phyloP scores from a whole-genome alignment of 2,888 invertebrate species.

The Matsumyia berberina region DNA sequence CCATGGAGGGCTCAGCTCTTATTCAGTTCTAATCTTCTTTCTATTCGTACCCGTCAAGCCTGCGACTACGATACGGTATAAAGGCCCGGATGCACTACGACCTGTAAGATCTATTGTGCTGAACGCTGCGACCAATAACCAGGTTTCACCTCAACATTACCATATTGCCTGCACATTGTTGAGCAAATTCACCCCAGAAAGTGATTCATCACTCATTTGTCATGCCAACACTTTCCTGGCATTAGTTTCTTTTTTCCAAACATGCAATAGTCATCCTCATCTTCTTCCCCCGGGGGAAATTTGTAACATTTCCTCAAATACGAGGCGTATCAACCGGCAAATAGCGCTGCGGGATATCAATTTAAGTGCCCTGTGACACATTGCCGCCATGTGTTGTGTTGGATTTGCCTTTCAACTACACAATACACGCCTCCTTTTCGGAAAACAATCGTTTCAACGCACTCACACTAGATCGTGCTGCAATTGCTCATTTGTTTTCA shows the following conservation, averaged over 20 bases:
- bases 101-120: too few relatives aligned
- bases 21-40: too few relatives aligned
- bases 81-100: too few relatives aligned
- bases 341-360: conserved; percentile 45
- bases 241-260: not conserved
- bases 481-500: conserved; percentile 35
- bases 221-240: not conserved
- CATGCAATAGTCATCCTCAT: conserved; percentile 5
- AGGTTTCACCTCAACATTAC: not conserved
- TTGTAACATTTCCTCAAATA: conserved; percentile 27
- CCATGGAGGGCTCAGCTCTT: too few relatives aligned
- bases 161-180: not conserved
- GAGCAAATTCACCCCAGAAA: not conserved
- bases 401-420: conserved; percentile 24
- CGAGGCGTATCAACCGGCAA: conserved; percentile 39
- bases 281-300: not conserved
- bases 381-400: conserved; percentile 42
- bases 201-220: not conserved
- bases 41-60: too few relatives aligned
- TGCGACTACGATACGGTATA: too few relatives aligned
- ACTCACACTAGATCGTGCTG: not conserved
- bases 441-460: conserved; percentile 17
- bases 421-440: conserved; percentile 54
- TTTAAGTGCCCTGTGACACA: conserved; percentile 34
- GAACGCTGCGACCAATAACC: too few relatives aligned